Evolutionary conservation across 2,113 vertebrate genomes (phyloP), one percentile per base, ranked within the genome.

Genomic region (Tenebrosternarchus preto): DNA sequence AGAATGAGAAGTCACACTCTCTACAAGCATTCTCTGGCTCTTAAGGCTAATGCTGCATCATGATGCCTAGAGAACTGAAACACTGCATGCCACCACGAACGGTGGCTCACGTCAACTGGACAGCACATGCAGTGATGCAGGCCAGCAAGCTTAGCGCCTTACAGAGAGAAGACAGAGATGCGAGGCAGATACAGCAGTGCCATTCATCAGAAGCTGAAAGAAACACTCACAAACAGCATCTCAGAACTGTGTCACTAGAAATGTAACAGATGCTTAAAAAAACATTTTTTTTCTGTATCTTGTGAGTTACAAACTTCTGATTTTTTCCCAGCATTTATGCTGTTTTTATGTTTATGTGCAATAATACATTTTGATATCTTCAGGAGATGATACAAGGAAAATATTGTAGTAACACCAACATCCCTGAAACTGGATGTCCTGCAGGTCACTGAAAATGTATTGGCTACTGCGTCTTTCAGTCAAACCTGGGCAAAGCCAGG

Each of bases 401-500:
- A 68, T 46, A 57, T 50, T 39, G 19, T 16, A 31, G n/a, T n/a
- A 69, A 27, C 46, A 25, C 6, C 15, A 78, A 78, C 80, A 22
- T 83, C 76, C 73, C 83, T 86, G 78, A 84, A 81, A 86, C 77
- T 79, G 84, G 69, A 77, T 77, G 83, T 80, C 64, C 63, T 56
- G 33, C 76, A 76, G 83, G 20, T 82, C 86, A 76, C 0, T 59
- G 74, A 25, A 76, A 79, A 71, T 55, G 20, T 69, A 57, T 25
- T 31, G 19, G 79, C 83, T 86, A 82, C 79, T 87, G 87, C 87
- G 86, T 88, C 87, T 85, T 90, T 89, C 84, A 83, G 83, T 87
- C 78, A 86, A 43, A 59, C 33, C 73, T 86, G 84, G 85, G 83
- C 57, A 67, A 86, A 77, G 70, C 80, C 77, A 87, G 22, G 22